Evolutionary conservation across 2,888 invertebrate species (phyloP).

Genomic region (Philereme transversata): DNA sequence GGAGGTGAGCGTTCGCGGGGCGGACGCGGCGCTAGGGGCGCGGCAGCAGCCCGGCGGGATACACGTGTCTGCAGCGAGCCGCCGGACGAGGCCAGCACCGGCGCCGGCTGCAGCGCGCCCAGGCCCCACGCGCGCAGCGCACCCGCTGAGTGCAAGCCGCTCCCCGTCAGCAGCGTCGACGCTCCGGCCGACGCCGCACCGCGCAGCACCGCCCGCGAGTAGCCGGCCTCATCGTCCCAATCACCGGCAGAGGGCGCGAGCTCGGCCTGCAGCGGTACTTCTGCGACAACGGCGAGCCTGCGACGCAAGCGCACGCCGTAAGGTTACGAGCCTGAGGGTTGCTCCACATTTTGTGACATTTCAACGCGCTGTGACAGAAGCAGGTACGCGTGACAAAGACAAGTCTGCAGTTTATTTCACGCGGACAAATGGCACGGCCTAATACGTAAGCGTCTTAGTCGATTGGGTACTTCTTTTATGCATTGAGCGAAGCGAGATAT

Average conservation of each 20-base stretch:
- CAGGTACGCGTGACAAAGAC: too few relatives aligned
- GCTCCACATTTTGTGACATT: too few relatives aligned
- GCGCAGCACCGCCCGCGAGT: slow-evolving; percentile 14
- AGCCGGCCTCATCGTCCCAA: background rate
- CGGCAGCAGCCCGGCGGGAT: slow-evolving; percentile 39
- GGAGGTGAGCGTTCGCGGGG: slow-evolving; percentile 14
- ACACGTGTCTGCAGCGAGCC: slow-evolving; percentile 34
- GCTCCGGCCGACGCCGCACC: slow-evolving; percentile 39
- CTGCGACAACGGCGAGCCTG: slow-evolving; percentile 49
- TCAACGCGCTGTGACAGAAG: too few relatives aligned
- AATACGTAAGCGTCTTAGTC: too few relatives aligned
- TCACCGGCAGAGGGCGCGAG: background rate
- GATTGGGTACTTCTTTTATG: too few relatives aligned
- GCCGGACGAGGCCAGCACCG: slow-evolving; percentile 39
- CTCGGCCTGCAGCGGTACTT: slow-evolving; percentile 31
- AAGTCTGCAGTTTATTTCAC: too few relatives aligned
- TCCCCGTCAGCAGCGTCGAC: slow-evolving; percentile 34
- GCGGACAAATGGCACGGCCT: too few relatives aligned
- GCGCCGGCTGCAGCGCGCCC: slow-evolving; percentile 41
- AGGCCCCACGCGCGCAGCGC: slow-evolving; percentile 51
- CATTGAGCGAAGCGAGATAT: too few relatives aligned
- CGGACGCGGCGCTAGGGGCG: slow-evolving; percentile 31
- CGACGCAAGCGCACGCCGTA: slow-evolving; percentile 2
- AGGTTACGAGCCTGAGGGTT: background rate
- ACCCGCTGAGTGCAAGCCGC: slow-evolving; percentile 38